phyloP scores from a whole-genome alignment of 1,140 invertebrate genomes.

The Liolophura sinensis region DNA sequence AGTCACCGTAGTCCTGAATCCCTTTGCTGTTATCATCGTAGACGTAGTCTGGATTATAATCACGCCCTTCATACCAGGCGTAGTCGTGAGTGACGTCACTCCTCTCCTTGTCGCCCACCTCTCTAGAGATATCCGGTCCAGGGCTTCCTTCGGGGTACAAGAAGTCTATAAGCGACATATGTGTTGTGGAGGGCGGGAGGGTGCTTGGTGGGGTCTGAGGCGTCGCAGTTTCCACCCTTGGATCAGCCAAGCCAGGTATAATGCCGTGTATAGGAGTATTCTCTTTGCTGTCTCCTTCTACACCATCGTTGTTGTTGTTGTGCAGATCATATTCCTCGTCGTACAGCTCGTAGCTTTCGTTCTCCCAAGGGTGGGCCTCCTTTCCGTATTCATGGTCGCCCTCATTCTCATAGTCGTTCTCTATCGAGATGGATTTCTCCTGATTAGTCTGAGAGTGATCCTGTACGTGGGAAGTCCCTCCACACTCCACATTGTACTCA shows the following conservation, averaged over 20 bases:
- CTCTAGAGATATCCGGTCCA: not conserved
- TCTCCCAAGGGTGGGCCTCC: not conserved
- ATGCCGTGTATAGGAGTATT: no score
- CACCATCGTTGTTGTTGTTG: not conserved
- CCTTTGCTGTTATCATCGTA: slow-evolving; percentile 1
- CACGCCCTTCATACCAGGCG: not conserved
- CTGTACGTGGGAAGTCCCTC: not conserved
- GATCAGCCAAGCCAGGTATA: not conserved
- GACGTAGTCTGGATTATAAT: not conserved
- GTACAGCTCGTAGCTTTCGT: not conserved
- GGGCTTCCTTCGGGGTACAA: slow-evolving; percentile 7
- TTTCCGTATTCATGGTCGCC: not conserved
- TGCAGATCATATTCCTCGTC: slow-evolving; percentile 5
- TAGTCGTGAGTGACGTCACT: not conserved
- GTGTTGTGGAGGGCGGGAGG: slow-evolving; percentile 1
- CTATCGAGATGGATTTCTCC: not conserved
- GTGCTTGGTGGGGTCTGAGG: slow-evolving; percentile 2
- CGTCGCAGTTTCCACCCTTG: not conserved
- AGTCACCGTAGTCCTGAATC: not conserved
- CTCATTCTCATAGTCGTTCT: not conserved
- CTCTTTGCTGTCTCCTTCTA: not conserved
- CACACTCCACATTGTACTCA: slow-evolving; percentile 11
- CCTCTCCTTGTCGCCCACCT: not conserved
- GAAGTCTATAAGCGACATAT: slow-evolving; percentile 1
- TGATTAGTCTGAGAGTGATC: not conserved